Conservation (phyloP, 2,797 vertebrate species). For the Sebastes vulpes region DNA sequence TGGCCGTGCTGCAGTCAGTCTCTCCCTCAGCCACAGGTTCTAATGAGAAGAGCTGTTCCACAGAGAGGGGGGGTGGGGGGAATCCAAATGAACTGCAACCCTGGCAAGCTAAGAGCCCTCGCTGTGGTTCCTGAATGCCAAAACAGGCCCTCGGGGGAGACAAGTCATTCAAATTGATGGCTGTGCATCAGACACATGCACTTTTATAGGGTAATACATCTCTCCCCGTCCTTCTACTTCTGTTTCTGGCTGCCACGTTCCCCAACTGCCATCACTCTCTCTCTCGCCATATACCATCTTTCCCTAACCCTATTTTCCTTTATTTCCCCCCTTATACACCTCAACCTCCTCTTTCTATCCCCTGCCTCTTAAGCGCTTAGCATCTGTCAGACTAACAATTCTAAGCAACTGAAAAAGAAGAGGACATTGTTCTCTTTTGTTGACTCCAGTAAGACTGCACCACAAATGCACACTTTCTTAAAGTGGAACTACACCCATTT, state of each 20-base stretch:
- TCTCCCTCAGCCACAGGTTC: conserved; percentile 75
- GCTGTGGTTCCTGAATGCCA: conserved; percentile 88
- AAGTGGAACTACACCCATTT: too few species aligned
- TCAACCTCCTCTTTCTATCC: conserved; percentile 21
- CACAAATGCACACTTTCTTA: conserved; percentile 13
- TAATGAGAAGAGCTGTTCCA: conserved; percentile 80
- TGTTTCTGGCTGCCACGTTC: conserved; percentile 62
- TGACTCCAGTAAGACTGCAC: conserved; percentile 21
- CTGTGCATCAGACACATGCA: conserved; percentile 88
- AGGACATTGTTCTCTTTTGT: conserved; percentile 20
- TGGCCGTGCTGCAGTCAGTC: conserved; percentile 67
- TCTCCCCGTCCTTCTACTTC: conserved; percentile 66
- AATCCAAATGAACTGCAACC: conserved; percentile 84
- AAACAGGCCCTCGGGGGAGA: conserved; percentile 89
- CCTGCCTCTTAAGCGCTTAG: conserved; percentile 32
- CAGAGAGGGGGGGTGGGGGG: conserved; percentile 25
- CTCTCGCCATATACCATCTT: conserved; percentile 43
- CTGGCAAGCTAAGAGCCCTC: conserved; percentile 82
- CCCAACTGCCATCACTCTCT: conserved; percentile 57
- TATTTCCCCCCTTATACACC: conserved; percentile 17
- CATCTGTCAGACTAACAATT: conserved; percentile 77
- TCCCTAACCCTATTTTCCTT: conserved; percentile 44
- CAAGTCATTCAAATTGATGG: conserved; percentile 91
- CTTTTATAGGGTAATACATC: conserved; percentile 87
- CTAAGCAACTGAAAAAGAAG: conserved; percentile 45